These are phyloP conservation scores for Canis aureus DNA, from an alignment of 2,113 vertebrate genomes.

Conservation along the genomic window DNA sequence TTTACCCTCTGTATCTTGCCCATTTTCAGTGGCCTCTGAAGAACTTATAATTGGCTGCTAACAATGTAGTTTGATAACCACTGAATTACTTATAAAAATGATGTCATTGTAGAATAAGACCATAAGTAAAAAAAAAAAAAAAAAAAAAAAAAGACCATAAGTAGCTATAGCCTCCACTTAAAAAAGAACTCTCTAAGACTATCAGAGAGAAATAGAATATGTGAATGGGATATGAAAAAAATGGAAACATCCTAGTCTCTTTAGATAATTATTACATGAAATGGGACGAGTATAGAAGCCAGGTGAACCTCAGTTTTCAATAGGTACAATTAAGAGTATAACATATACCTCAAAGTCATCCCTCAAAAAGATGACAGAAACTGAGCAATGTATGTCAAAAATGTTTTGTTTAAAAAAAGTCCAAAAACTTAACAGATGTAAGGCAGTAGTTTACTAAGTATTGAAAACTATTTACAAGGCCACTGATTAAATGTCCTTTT, in stretches of 20 bases:
- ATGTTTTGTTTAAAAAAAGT: neutral
- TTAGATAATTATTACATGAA: neutral
- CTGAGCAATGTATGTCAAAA: neutral
- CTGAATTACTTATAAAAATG: neutral
- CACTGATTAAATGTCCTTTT: neutral
- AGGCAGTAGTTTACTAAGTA: neutral
- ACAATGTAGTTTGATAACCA: neutral
- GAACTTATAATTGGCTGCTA: neutral
- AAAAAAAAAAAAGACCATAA: neutral
- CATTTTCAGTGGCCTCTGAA: neutral
- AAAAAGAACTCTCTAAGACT: neutral
- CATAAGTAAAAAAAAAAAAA: no score
- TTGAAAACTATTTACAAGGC: neutral
- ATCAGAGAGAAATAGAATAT: neutral
- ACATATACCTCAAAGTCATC: neutral
- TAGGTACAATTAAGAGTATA: neutral
- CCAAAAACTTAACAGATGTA: neutral
- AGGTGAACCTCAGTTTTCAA: neutral
- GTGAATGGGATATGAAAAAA: neutral
- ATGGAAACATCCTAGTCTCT: neutral
- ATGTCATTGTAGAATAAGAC: neutral
- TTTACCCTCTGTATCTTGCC: neutral
- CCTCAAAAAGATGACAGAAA: neutral
- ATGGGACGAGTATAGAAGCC: neutral
- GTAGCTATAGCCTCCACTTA: neutral